Base-by-base conservation (phyloP, 2,797 vertebrate species). In the Scyliorhinus canicula region DNA sequence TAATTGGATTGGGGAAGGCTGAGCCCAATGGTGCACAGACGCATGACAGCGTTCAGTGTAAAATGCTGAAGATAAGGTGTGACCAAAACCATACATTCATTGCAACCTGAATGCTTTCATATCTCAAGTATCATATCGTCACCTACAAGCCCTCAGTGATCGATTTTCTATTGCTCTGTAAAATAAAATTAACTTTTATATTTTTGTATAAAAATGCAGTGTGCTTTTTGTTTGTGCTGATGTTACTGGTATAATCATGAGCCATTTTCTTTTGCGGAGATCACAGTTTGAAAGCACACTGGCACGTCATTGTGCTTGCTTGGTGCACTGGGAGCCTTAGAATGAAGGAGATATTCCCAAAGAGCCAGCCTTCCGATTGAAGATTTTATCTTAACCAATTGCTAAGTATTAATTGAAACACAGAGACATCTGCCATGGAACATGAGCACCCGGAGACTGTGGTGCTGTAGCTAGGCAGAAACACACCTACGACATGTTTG, bases 201-300 rank as follows among this genome's bases (percentile, higher is more conserved):
- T 91, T 91, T 91, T 91, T 91, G 40, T 91, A 91, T 91, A 60
- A 65, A 82, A 91, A 91, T 26, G 88, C n/a, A 26, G 60, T 65
- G 88, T 44, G 60, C 7, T 4, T 21, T 91, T 63, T 47, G n/a
- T 65, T 91, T 65, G 60, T 4, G 21, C 60, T 40, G n/a, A 63
- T 1, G 9, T 65, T 65, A 1, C 88, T 91, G 4, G 21, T 91
- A 91, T 91, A 63, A 60, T 65, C 88, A 63, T 40, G 57, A 91
- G 88, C n/a, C 60, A 65, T 24, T 26, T 60, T 63, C 65, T 14
- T 57, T 55, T 2, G 88, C 9, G 57, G 40, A 26, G n/a, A 91
- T 91, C 57, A 44, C 19, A 91, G 60, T 44, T 65, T 91, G 9
- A 65, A 91, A 44, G 35, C 57, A 24, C 88, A 24, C 88, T 63